Evolutionary conservation across 2,113 vertebrate species (phyloP), one percentile per base, ranked within the genome.

Genomic region (Bubo blakistoni): DNA sequence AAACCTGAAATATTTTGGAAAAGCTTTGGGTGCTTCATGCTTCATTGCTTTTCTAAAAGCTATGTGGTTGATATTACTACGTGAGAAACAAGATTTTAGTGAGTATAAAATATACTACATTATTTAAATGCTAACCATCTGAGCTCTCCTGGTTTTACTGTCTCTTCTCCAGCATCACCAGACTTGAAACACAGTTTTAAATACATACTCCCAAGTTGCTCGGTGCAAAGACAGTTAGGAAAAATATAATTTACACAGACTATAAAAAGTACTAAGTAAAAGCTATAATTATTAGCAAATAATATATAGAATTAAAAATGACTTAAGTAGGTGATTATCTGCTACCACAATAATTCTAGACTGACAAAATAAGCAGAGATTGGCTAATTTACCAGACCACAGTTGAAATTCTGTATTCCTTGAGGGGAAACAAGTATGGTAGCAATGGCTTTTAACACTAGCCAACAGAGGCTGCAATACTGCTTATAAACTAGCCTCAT

Each of bases 271-370:
- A 95, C 58, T 86, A 90, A 71, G 77, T 77, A 81, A 96, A 97
- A 97, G 89, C 92, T 96, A 52, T 94, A 95, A 97, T 96, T 96
- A 96, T 91, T 96, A 97, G 94, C 65, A 95, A 96, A 86, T 90
- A 95, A 91, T 91, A 95, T 65, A 70, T 81, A 95, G 92, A 95
- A 96, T 72, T 89, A 94, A 62, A 82, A 79, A 94, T 91, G n/a
- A 97, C 73, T 92, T 88, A 94, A 94, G 25, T 42, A 85, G 59
- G 86, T 79, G 57, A 89, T 93, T 95, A 97, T 92, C 91, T 94
- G 81, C 94, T 95, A 49, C 54, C 81, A 71, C 76, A 55, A 21
- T 34, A 74, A 82, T 70, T 91, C 69, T 86, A 67, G 51, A 90
- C 21, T 29, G 72, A 90, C 77, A 79, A 88, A 95, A 86, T 61